A percentile compares a stretch with the other conserved stretches of the same genome.
Evolutionary conservation across 1,140 invertebrate species (phyloP).

Genomic region (Drosophila pseudoananassae): DNA sequence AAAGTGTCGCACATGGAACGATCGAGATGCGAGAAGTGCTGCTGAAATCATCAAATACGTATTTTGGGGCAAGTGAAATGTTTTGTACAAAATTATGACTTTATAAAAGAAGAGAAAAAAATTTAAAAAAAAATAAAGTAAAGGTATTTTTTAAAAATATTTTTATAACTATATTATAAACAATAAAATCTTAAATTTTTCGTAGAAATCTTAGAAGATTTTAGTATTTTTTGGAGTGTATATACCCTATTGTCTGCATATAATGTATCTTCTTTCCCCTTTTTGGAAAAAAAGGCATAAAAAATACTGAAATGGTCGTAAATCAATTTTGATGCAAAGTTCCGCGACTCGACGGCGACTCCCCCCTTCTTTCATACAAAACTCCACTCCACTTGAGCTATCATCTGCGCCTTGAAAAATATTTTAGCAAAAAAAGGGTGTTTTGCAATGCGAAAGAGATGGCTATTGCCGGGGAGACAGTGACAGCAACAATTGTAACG

Average conservation of each 20-base stretch:
- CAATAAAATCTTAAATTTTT: too few species aligned
- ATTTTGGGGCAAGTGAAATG: slow-evolving; percentile 21
- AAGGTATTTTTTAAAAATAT: too few species aligned
- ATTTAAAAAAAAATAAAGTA: too few species aligned
- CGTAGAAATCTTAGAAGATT: too few species aligned
- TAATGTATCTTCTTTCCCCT: slow-evolving; percentile 7
- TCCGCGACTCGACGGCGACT: slow-evolving; percentile 40
- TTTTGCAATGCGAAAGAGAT: slow-evolving; percentile 23
- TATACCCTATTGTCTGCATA: neutral
- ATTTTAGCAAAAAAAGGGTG: slow-evolving; percentile 40
- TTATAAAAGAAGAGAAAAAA: neutral
- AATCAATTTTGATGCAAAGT: slow-evolving; percentile 69
- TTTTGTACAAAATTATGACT: slow-evolving; percentile 24
- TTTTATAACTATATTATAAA: too few species aligned
- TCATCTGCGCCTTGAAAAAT: slow-evolving; percentile 33
- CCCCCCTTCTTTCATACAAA: slow-evolving; percentile 1
- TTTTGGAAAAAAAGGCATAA: slow-evolving; percentile 17
- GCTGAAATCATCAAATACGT: slow-evolving; percentile 33
- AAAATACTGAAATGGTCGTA: slow-evolving; percentile 59
- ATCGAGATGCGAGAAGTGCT: slow-evolving; percentile 20
- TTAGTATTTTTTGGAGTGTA: neutral
- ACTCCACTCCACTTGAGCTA: neutral
- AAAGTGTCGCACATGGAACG: slow-evolving; percentile 25
- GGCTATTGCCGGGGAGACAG: neutral
- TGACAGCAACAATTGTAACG: slow-evolving; percentile 26